A percentile compares a stretch with the other conserved stretches of the same genome.
Evolutionary conservation across 2,888 invertebrate genomes (phyloP).

Genomic region (Parthenolecanium corni): DNA sequence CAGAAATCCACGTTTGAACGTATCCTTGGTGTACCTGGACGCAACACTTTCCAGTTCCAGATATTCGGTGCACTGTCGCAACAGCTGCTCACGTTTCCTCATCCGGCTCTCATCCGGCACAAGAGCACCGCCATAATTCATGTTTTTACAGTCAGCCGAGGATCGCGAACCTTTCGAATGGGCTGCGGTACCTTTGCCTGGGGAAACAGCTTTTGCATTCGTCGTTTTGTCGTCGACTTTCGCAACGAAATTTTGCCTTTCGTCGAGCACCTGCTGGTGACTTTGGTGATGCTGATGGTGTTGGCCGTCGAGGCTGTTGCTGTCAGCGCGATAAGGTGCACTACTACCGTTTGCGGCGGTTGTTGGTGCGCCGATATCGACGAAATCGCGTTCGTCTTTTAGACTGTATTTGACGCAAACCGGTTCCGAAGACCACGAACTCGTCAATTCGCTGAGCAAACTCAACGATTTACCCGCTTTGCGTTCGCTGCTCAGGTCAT

Average conservation of each 20-base stretch:
- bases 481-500: neutral
- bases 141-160: neutral
- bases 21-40: constrained; percentile 49
- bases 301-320: neutral
- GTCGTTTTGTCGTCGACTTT: neutral
- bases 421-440: constrained; percentile 23
- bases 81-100: constrained; percentile 46
- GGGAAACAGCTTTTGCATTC: neutral
- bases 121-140: constrained; percentile 42
- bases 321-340: neutral
- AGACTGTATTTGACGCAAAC: constrained; percentile 25
- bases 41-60: constrained; percentile 46
- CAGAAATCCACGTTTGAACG: constrained; percentile 53
- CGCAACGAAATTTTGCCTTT: too few relatives aligned
- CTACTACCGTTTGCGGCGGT: too few relatives aligned
- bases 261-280: too few relatives aligned
- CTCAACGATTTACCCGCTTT: constrained; percentile 7
- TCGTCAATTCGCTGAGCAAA: constrained; percentile 14
- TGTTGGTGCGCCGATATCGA: neutral
- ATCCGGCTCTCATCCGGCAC: constrained; percentile 53
- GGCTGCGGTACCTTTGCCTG: neutral
- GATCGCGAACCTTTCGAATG: neutral
- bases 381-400: constrained; percentile 21
- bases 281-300: neutral
- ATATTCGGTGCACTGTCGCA: constrained; percentile 54